These are phyloP conservation scores for Bombus superbus DNA, from an alignment of 1,140 invertebrate genomes.

Conservation along the genomic window DNA sequence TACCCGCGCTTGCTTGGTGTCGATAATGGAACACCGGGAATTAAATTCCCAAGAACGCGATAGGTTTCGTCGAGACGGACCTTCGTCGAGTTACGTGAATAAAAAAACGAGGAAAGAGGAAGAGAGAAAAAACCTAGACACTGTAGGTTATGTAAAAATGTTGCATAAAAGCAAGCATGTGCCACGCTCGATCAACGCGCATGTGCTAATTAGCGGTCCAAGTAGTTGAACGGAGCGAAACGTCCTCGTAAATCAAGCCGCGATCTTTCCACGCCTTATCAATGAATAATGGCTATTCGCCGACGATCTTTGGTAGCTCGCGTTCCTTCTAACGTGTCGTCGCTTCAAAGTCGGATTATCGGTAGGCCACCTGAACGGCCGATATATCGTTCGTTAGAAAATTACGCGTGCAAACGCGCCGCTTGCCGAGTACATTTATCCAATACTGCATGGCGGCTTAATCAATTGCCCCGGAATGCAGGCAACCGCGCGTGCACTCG, in stretches of 20 bases:
- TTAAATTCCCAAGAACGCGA: conserved; percentile 6
- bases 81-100: background rate
- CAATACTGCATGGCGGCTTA: conserved; percentile 49
- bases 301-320: conserved; percentile 5
- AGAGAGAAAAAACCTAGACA: no score
- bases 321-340: conserved; percentile 1
- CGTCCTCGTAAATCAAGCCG: conserved; percentile 21
- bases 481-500: conserved; percentile 45
- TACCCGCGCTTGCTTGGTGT: background rate
- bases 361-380: conserved; percentile 7
- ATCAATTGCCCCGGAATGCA: conserved; percentile 68
- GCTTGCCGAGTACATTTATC: conserved; percentile 45
- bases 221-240: background rate
- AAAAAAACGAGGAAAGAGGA: no score
- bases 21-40: background rate
- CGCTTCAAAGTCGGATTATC: conserved; percentile 37
- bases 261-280: conserved; percentile 22
- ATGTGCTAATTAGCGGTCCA: conserved; percentile 30
- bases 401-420: conserved; percentile 48
- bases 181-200: background rate
- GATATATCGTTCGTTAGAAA: conserved; percentile 34
- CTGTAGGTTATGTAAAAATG: background rate
- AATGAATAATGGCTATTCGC: conserved; percentile 20
- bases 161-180: background rate
- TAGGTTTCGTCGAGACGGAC: background rate